Conservation (phyloP, 2,113 vertebrate species). For the Vulpes ferrilata region DNA sequence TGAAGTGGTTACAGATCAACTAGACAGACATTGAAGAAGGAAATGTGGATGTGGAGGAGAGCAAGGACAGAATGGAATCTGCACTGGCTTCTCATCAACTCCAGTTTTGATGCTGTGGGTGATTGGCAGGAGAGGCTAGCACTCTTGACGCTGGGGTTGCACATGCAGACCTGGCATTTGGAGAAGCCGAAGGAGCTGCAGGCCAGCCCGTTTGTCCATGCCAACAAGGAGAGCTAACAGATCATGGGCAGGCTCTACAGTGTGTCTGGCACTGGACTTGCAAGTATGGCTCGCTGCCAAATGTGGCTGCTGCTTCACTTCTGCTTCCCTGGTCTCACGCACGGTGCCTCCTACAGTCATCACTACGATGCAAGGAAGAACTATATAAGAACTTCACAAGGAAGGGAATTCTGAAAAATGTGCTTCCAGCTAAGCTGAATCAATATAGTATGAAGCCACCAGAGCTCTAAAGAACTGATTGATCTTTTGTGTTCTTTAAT, state of each 20-base stretch:
- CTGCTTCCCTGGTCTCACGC: too few species aligned
- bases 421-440: neutral
- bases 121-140: neutral
- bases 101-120: neutral
- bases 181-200: neutral
- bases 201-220: neutral
- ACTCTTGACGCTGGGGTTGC: neutral
- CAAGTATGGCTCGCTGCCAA: too few species aligned
- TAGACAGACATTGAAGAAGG: neutral
- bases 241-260: neutral
- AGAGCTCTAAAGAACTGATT: neutral
- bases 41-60: neutral
- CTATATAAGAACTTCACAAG: neutral
- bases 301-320: too few species aligned
- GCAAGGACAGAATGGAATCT: neutral
- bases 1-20: neutral
- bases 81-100: neutral
- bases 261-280: too few species aligned
- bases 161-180: neutral
- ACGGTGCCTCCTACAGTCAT: too few species aligned
- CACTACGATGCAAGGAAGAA: neutral
- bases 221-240: neutral
- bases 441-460: neutral
- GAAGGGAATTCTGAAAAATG: neutral
- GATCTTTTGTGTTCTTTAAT: neutral